A percentile compares a stretch with the other conserved stretches of the same genome.
Evolutionary conservation across 2,888 invertebrate genomes (phyloP).

Genomic region (Sisyra terminalis): DNA sequence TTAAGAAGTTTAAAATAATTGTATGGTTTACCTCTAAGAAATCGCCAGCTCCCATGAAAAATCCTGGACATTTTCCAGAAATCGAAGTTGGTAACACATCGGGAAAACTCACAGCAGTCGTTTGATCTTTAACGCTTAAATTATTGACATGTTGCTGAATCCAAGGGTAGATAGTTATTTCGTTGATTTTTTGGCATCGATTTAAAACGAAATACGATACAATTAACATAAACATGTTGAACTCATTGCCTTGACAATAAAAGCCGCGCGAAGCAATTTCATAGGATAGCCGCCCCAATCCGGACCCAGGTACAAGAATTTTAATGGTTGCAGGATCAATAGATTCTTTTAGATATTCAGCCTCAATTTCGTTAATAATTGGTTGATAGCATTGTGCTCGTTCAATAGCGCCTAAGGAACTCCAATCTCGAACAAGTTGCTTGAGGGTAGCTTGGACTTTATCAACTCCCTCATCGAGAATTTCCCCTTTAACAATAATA

Average conservation of each 20-base stretch:
- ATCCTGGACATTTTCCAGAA: constrained; percentile 42
- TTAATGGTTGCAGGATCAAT: constrained; percentile 40
- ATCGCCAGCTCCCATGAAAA: constrained; percentile 95
- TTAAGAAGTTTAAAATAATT: too few relatives aligned
- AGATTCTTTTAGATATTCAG: constrained; percentile 48
- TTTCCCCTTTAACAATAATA: constrained; percentile 15
- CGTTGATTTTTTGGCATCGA: constrained; percentile 53
- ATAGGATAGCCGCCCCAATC: constrained; percentile 82
- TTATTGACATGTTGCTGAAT: constrained; percentile 90
- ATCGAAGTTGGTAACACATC: constrained; percentile 66
- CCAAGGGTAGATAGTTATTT: constrained; percentile 82
- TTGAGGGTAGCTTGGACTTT: constrained; percentile 89
- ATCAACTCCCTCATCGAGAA: constrained; percentile 37
- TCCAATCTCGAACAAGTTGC: constrained; percentile 97
- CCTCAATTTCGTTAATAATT: constrained; percentile 67
- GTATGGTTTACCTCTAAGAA: constrained; percentile 86
- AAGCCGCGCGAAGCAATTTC: constrained; percentile 85
- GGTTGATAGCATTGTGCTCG: constrained; percentile 77
- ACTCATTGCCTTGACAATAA: constrained; percentile 93
- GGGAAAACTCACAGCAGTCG: constrained; percentile 62
- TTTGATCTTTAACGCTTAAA: constrained; percentile 64
- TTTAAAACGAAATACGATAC: constrained; percentile 93
- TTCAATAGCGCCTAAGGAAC: constrained; percentile 64
- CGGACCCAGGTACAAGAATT: constrained; percentile 91
- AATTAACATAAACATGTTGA: constrained; percentile 93